Evolutionary conservation across 2,888 invertebrate species (phyloP), one percentile per base, ranked within the genome.

Genomic region (Petrolisthes cinctipes): DNA sequence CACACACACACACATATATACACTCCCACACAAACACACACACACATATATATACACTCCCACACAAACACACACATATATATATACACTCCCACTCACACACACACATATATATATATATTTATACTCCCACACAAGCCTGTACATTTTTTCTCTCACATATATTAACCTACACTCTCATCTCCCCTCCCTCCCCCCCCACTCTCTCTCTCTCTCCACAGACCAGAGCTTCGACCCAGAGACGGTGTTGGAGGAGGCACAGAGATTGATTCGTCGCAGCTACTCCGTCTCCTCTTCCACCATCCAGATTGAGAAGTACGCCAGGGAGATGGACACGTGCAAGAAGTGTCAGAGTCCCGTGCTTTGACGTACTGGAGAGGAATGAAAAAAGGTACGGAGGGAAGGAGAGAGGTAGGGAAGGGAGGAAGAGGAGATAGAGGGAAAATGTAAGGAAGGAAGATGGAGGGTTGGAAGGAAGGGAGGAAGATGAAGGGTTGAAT

Each of bases 191-290:
- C n/a, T 23, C 56, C 17, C 4, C 4, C 54, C 4, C 7, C 17
- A 0, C 73, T 83, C 83, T 53, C 73, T 53, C 83, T 54, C 73
- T 73, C n/a, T 73, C 56, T 73, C 56, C 5, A 66, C 91, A 94
- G 94, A 93, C 92, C 92, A 92, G 85, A 92, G 92, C 91, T 93
- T 93, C 92, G 94, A 94, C 92, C 92, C 93, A 91, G 94, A 94
- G 90, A 91, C 92, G 84, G 92, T 94, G 51, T 92, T 94, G 85
- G 92, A 93, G 91, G 92, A 92, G 91, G 94, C 94, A 5, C 93
- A 93, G 66, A 91, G 92, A 78, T 89, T 94, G 87, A 92, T 94
- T 53, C 92, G 93, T 91, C 92, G 92, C 85, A 93, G 93, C 92
- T 93, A 94, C 91, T 92, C 92, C 61, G 92, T 94, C 82, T 92